Evolutionary conservation across 2,888 invertebrate genomes (phyloP), one percentile per base, ranked within the genome.

Genomic region (Phania funesta): DNA sequence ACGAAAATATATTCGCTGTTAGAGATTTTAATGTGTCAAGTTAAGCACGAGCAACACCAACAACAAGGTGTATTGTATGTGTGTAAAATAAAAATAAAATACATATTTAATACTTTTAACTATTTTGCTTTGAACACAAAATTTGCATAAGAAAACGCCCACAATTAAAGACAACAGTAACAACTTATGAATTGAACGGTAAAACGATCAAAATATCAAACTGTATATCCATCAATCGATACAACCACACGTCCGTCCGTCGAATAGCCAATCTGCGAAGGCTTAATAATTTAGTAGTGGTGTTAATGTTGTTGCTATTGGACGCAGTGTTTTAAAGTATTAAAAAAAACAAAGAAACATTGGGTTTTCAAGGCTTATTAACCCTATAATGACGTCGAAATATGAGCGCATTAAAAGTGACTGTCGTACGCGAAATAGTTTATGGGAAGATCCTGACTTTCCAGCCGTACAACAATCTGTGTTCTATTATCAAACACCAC

Each of bases 401-500:
- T 97, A 95, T 93, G 97, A 97, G 91, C 94, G 95, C 83, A 95
- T 97, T 87, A 95, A 95, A 91, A 93, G 94, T 87, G 93, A 94
- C 87, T 97, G 97, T 92, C 92, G 95, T 89, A 94, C 95, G 91
- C 93, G 94, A 85, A 95, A 94, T 46, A 94, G 95, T 89, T 92
- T 96, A 20, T 97, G 96, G 96, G 97, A 97, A 91, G 98, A 98
- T 91, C 96, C 96, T 0, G 97, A 97, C 90, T 98, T 98, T 91
- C 96, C 96, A 3, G 96, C 97, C 3, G 94, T 95, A 8, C 97
- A 97, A 91, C 92, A 95, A 5, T 97, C 97, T 1, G 96, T 97
- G 7, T 98, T 97, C 90, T 97, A 98, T 90, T 96, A 97, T 91
- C 97, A 97, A 91, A 97, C 96, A 13, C 97, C 97, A n/a, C 96